These are phyloP conservation scores for Trachymyrmex cornetzi DNA, from an alignment of 1,140 invertebrate species.

Conservation along the genomic window DNA sequence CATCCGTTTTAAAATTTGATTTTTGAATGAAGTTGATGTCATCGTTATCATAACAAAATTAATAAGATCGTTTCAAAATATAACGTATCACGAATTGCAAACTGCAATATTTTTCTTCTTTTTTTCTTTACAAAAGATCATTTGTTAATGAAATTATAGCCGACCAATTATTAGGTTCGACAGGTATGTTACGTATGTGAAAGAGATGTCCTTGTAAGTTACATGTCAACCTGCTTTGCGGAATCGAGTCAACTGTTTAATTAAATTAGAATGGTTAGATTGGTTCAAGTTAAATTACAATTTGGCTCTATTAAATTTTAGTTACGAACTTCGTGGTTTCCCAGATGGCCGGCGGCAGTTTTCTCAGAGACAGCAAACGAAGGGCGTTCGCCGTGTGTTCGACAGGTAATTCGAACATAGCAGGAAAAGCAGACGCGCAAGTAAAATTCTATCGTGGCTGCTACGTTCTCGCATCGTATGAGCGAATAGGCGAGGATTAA, in stretches of 20 bases:
- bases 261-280: constrained; percentile 66
- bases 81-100: neutral
- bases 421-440: neutral
- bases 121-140: too few relatives aligned
- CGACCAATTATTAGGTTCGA: neutral
- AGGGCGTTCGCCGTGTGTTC: constrained; percentile 17
- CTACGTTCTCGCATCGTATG: too few relatives aligned
- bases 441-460: neutral
- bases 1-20: neutral
- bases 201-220: neutral
- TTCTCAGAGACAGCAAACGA: constrained; percentile 19
- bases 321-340: constrained; percentile 50
- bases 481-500: constrained; percentile 47
- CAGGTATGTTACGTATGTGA: neutral
- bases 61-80: neutral
- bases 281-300: constrained; percentile 71
- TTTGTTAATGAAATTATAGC: constrained; percentile 1
- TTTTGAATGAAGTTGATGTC: neutral
- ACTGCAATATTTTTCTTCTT: neutral
- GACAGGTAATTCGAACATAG: constrained; percentile 7
- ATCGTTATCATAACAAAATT: neutral
- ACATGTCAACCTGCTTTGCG: too few relatives aligned
- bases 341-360: neutral
- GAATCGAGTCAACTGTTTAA: constrained; percentile 34
- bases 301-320: constrained; percentile 68